These are phyloP conservation scores for Drosophila trapezifrons DNA, from an alignment of 1,140 invertebrate species.

Conservation along the genomic window DNA sequence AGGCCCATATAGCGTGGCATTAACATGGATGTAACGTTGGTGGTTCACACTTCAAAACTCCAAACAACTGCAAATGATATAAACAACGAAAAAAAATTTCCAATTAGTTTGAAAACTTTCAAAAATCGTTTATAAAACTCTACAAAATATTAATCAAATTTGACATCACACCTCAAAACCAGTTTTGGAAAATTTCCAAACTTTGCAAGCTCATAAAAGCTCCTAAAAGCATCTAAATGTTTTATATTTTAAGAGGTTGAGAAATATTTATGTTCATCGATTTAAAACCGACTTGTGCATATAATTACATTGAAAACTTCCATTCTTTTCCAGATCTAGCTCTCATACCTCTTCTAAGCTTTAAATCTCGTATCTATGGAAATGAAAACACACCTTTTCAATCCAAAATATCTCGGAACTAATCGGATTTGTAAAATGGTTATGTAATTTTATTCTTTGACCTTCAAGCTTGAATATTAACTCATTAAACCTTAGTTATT, in stretches of 20 bases:
- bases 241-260: too few relatives aligned
- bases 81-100: background rate
- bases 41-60: background rate
- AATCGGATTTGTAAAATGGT: too few relatives aligned
- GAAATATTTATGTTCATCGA: too few relatives aligned
- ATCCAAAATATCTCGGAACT: background rate
- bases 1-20: constrained; percentile 59
- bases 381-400: too few relatives aligned
- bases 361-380: too few relatives aligned
- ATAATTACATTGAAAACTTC: too few relatives aligned
- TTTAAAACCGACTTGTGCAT: too few relatives aligned
- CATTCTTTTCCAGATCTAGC: too few relatives aligned
- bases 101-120: constrained; percentile 1
- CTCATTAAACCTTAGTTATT: background rate
- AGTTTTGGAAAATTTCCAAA: constrained; percentile 12
- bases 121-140: background rate
- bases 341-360: too few relatives aligned
- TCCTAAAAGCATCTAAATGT: too few relatives aligned
- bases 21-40: constrained; percentile 54
- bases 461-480: background rate
- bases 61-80: constrained; percentile 16
- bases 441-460: background rate
- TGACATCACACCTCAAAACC: background rate
- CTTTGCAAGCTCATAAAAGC: too few relatives aligned
- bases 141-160: background rate